phyloP scores from a whole-genome alignment of 2,888 invertebrate genomes.

The Pseudococcus viburni region DNA sequence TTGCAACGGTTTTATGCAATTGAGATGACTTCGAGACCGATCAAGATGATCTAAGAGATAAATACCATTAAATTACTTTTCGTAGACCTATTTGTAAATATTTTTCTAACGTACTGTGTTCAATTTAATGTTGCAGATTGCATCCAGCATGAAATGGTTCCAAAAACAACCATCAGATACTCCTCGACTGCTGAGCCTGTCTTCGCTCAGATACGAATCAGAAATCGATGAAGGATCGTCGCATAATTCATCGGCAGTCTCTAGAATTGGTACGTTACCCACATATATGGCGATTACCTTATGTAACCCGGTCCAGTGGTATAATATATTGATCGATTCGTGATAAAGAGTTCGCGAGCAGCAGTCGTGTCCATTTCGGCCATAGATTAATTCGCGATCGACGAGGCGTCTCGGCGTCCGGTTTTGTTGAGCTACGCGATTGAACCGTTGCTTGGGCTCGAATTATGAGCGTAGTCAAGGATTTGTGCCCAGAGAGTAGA shows the following conservation, averaged over 20 bases:
- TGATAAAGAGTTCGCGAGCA: not conserved
- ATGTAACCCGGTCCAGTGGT: not conserved
- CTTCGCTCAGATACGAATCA: conserved; percentile 56
- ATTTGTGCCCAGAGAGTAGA: not conserved
- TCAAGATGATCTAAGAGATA: not conserved
- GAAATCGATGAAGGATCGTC: conserved; percentile 31
- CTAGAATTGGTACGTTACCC: conserved; percentile 7
- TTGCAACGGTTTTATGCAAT: not conserved
- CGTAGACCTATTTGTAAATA: too few relatives aligned
- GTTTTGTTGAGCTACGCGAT: not conserved
- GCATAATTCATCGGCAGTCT: not conserved
- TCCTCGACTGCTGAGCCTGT: conserved; percentile 58
- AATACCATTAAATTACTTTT: not conserved
- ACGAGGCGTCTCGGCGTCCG: conserved; percentile 1
- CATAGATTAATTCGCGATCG: not conserved
- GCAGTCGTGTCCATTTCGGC: not conserved
- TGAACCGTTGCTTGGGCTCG: not conserved
- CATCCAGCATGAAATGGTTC: conserved; percentile 64
- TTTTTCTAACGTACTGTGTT: not conserved
- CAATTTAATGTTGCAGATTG: not conserved
- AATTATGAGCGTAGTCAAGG: not conserved
- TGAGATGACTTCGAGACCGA: not conserved
- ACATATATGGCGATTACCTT: too few relatives aligned
- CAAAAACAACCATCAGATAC: conserved; percentile 62
- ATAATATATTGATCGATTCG: not conserved